A percentile compares a stretch with the other conserved stretches of the same genome.
These are phyloP conservation scores for Hylomyscus alleni DNA, from an alignment of 2,797 vertebrate genomes.

Conservation along the genomic window DNA sequence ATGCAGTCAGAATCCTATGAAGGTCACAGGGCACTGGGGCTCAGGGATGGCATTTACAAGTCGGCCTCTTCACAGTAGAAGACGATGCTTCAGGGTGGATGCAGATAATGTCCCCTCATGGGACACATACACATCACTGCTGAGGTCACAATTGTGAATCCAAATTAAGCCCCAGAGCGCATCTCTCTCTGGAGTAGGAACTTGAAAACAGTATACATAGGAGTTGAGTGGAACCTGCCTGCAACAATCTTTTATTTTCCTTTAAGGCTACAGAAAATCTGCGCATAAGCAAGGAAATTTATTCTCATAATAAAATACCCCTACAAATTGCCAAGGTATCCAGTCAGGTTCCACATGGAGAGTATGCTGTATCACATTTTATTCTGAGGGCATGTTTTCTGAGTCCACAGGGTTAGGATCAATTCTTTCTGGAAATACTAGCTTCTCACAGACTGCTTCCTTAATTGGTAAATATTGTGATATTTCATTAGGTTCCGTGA, in stretches of 20 bases:
- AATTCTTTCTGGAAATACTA: slow-evolving; percentile 91
- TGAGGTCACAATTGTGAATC: slow-evolving; percentile 14
- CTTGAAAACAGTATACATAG: slow-evolving; percentile 56
- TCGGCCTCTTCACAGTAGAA: neutral
- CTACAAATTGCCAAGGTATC: slow-evolving; percentile 81
- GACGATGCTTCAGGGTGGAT: neutral
- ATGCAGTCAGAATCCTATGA: neutral
- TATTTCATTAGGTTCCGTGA: slow-evolving; percentile 97
- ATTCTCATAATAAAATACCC: slow-evolving; percentile 77
- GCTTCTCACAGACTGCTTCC: slow-evolving; percentile 94
- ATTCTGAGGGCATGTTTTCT: slow-evolving; percentile 81
- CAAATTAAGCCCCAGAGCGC: slow-evolving; percentile 55
- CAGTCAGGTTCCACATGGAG: slow-evolving; percentile 76
- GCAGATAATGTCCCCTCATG: neutral
- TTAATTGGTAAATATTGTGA: slow-evolving; percentile 95
- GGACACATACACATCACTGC: neutral
- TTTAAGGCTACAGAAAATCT: slow-evolving; percentile 88
- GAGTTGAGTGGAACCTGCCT: slow-evolving; percentile 83
- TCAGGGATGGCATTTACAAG: neutral
- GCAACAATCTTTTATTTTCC: slow-evolving; percentile 74
- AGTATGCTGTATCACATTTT: slow-evolving; percentile 77
- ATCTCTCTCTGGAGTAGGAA: slow-evolving; percentile 43
- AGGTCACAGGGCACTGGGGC: neutral
- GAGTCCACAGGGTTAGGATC: slow-evolving; percentile 80
- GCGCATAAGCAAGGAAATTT: slow-evolving; percentile 83